These are phyloP conservation scores for Callyntrura guangdongensis DNA, from an alignment of 2,888 invertebrate species.

Conservation along the genomic window DNA sequence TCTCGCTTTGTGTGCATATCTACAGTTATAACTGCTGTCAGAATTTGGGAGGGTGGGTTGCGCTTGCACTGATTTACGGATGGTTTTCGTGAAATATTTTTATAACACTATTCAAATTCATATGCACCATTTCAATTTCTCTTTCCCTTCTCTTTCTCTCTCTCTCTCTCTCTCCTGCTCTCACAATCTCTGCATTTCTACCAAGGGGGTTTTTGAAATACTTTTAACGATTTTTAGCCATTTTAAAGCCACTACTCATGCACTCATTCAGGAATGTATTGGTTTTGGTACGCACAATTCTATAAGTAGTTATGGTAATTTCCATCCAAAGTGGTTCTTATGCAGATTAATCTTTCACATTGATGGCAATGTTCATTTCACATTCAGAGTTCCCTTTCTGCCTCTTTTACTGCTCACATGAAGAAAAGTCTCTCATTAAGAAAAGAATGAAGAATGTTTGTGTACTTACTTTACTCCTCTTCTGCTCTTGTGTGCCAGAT, in stretches of 20 bases:
- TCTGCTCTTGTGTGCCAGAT: not conserved
- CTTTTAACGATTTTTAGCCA: not conserved
- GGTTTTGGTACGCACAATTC: not conserved
- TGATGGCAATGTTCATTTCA: constrained; percentile 16
- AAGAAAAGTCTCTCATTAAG: constrained; percentile 43
- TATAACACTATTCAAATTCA: constrained; percentile 67
- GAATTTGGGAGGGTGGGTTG: constrained; percentile 72
- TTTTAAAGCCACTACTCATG: not conserved
- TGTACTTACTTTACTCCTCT: not conserved
- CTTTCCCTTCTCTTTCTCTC: not conserved
- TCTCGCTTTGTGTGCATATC: not conserved
- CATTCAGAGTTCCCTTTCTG: not conserved
- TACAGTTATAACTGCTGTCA: constrained; percentile 69
- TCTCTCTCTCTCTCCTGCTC: no score
- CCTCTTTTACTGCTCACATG: not conserved
- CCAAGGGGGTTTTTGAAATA: constrained; percentile 33
- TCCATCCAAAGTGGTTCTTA: constrained; percentile 29
- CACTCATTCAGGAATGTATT: not conserved
- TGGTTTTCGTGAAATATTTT: constrained; percentile 66
- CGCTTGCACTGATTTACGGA: constrained; percentile 76
- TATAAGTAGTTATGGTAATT: constrained; percentile 56
- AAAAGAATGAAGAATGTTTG: constrained; percentile 16
- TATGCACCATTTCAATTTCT: constrained; percentile 31
- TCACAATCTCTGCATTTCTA: constrained; percentile 14
- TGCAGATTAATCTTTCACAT: constrained; percentile 57